phyloP scores from a whole-genome alignment of 2,113 vertebrate species.

The Malurus elegans region DNA sequence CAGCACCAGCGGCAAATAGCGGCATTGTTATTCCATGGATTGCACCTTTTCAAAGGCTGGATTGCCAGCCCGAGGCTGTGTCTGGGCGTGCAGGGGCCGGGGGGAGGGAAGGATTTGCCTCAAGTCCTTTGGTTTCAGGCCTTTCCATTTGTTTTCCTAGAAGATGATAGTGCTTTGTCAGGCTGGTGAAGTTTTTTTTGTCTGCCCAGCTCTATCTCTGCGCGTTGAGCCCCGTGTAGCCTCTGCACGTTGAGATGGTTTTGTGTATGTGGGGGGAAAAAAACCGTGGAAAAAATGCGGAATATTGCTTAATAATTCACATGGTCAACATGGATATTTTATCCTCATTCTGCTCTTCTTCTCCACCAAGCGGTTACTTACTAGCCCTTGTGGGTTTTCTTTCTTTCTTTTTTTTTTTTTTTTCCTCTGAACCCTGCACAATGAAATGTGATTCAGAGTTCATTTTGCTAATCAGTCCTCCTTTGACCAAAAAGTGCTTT shows the following conservation, averaged over 20 bases:
- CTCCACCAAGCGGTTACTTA: neutral
- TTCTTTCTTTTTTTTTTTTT: rapidly evolving
- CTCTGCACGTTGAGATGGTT: neutral
- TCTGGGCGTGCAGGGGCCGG: neutral
- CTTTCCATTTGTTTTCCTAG: neutral
- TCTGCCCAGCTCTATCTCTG: neutral
- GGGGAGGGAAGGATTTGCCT: neutral
- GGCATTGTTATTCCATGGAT: neutral
- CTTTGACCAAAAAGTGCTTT: constrained; percentile 2
- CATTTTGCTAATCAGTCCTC: neutral
- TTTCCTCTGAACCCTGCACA: neutral
- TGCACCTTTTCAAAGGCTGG: neutral
- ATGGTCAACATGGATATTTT: neutral
- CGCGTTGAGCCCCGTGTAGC: rapidly evolving
- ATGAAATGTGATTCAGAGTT: neutral
- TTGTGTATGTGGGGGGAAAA: neutral
- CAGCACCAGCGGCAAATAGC: neutral
- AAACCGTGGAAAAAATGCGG: neutral
- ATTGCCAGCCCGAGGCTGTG: neutral
- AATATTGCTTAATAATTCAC: neutral
- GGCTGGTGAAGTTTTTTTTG: neutral
- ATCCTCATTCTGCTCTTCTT: neutral
- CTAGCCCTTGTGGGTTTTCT: neutral
- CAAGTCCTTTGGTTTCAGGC: neutral
- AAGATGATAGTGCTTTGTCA: neutral